A percentile compares a stretch with the other conserved stretches of the same genome.
These are phyloP conservation scores for Lamellibrachia columna DNA, from an alignment of 2,888 invertebrate species.

Conservation along the genomic window DNA sequence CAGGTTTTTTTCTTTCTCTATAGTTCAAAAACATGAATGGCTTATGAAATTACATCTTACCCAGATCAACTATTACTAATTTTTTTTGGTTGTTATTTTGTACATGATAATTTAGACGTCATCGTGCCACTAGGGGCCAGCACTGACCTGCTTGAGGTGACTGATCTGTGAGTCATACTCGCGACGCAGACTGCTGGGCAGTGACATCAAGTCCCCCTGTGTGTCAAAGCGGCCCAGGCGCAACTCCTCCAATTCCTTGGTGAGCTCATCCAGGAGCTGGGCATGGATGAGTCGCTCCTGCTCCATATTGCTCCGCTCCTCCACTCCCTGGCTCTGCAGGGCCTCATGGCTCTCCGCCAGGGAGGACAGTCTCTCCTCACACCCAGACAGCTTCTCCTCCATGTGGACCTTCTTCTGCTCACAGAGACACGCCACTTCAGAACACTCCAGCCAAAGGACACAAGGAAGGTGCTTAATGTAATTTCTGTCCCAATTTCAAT, in stretches of 20 bases:
- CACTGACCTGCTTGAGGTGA: constrained; percentile 39
- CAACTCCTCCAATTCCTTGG: constrained; percentile 64
- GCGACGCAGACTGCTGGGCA: constrained; percentile 27
- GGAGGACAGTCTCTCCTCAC: constrained; percentile 70
- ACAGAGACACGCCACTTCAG: neutral
- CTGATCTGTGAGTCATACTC: constrained; percentile 39
- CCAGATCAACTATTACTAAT: too few species aligned
- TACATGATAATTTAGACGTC: too few species aligned
- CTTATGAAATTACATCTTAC: too few species aligned
- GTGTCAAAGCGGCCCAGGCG: constrained; percentile 48
- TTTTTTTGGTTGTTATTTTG: too few species aligned
- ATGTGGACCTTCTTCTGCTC: constrained; percentile 68
- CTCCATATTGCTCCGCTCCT: constrained; percentile 68
- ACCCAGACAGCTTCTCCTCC: constrained; percentile 73
- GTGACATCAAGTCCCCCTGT: neutral
- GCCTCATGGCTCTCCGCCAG: constrained; percentile 64
- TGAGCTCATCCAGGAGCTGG: constrained; percentile 64
- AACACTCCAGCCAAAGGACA: neutral
- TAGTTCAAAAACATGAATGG: too few species aligned
- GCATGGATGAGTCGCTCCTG: constrained; percentile 58
- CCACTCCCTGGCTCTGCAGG: constrained; percentile 51
- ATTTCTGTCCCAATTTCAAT: too few species aligned
- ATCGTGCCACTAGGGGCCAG: neutral
- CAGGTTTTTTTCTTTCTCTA: too few species aligned
- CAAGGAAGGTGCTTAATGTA: too few species aligned